Evolutionary conservation across 2,797 vertebrate species (phyloP).

Genomic region (Characodon lateralis): DNA sequence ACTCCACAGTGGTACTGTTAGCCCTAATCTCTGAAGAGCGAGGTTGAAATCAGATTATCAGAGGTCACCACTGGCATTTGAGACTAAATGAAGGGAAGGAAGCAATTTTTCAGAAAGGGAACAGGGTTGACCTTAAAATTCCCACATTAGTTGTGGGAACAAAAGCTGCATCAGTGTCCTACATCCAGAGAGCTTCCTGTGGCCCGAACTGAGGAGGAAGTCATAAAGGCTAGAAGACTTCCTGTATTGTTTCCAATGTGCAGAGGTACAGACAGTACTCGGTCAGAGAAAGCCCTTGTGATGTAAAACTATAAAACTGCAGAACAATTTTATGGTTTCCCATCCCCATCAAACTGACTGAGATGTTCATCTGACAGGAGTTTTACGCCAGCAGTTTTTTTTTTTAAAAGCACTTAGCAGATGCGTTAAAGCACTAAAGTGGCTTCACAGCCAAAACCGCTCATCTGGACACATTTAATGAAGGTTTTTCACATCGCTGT

Average conservation of each 20-base stretch:
- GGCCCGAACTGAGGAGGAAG: conserved; percentile 74
- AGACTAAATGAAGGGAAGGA: conserved; percentile 50
- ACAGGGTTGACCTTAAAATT: conserved; percentile 41
- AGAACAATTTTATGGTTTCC: conserved; percentile 5
- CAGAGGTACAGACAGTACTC: conserved; percentile 25
- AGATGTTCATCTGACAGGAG: background rate
- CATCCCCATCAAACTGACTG: conserved; percentile 2
- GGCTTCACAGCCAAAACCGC: background rate
- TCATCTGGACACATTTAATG: background rate
- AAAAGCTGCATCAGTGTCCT: conserved; percentile 59
- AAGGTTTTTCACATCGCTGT: background rate
- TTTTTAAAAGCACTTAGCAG: conserved; percentile 20
- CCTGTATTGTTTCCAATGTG: conserved; percentile 73
- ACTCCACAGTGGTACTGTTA: conserved; percentile 31
- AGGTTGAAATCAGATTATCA: background rate
- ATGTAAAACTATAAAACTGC: conserved; percentile 47
- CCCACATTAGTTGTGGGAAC: conserved; percentile 65
- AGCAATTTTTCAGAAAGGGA: conserved; percentile 29
- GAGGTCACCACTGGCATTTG: conserved; percentile 2
- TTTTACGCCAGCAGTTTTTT: conserved; percentile 11
- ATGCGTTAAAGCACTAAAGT: conserved; percentile 6
- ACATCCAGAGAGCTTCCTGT: conserved; percentile 69
- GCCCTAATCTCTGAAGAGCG: conserved; percentile 19
- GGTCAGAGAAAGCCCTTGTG: conserved; percentile 6
- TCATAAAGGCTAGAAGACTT: conserved; percentile 83